Percentiles rank a stretch among this genome's conserved stretches.
Conservation (phyloP, 1,140 invertebrate species). For the Neotoxoptera formosana region DNA sequence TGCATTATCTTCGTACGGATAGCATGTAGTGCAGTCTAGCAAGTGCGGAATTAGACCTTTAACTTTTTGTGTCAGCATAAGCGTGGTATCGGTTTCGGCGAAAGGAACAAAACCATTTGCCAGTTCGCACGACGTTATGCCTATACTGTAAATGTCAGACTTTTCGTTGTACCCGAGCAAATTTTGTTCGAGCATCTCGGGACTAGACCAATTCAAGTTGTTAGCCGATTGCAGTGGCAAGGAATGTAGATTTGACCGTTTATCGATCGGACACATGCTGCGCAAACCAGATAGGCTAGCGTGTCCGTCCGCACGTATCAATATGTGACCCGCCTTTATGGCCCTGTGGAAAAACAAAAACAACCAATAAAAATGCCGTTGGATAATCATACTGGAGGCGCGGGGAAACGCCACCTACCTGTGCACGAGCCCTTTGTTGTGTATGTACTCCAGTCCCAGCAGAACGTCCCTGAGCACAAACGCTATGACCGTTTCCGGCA, state of each 20-base stretch:
- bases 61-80: constrained; percentile 91
- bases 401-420: constrained; percentile 67
- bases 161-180: constrained; percentile 86
- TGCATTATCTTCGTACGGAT: constrained; percentile 61
- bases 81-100: constrained; percentile 78
- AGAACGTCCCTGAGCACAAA: constrained; percentile 82
- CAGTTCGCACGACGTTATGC: constrained; percentile 86
- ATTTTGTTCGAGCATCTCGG: constrained; percentile 90
- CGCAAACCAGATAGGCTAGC: constrained; percentile 79
- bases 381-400: background rate
- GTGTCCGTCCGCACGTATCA: constrained; percentile 75
- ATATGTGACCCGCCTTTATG: constrained; percentile 83
- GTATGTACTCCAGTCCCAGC: constrained; percentile 82
- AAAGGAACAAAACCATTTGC: constrained; percentile 90
- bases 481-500: constrained; percentile 82
- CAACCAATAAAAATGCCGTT: background rate
- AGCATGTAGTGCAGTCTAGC: constrained; percentile 77
- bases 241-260: constrained; percentile 73
- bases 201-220: constrained; percentile 87
- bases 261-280: constrained; percentile 76
- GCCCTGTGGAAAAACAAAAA: constrained; percentile 65
- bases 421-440: constrained; percentile 84
- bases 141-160: constrained; percentile 90
- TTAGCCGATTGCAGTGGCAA: constrained; percentile 75
- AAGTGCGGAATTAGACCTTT: constrained; percentile 79